A percentile compares a stretch with the other conserved stretches of the same genome.
Evolutionary conservation across 1,140 invertebrate genomes (phyloP).

Genomic region (Himalopsyche phryganea): DNA sequence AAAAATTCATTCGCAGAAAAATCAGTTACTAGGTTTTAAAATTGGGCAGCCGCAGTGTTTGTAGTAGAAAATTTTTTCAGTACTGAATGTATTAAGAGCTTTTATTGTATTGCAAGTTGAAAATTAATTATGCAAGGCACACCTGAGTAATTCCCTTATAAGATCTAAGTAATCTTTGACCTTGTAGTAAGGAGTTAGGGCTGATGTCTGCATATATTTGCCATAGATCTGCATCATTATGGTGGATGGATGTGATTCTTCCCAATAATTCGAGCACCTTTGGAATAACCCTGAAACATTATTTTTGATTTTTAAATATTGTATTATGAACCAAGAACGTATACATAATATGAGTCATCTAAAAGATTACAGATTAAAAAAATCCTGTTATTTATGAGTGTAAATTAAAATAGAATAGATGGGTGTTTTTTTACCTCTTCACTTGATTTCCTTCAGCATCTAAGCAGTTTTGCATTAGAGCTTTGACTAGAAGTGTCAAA

Average conservation of each 20-base stretch:
- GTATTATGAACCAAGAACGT: too few relatives aligned
- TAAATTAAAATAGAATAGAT: too few relatives aligned
- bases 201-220: conserved; percentile 72
- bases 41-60: too few relatives aligned
- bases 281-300: conserved; percentile 57
- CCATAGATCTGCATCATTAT: conserved; percentile 73
- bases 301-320: too few relatives aligned
- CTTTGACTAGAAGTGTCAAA: conserved; percentile 69
- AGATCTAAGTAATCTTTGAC: conserved; percentile 61
- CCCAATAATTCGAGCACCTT: conserved; percentile 76
- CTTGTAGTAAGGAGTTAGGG: conserved; percentile 56
- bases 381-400: too few relatives aligned
- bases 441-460: conserved; percentile 57
- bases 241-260: conserved; percentile 66
- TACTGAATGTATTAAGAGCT: too few relatives aligned
- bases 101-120: too few relatives aligned
- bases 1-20: conserved; percentile 1
- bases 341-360: too few relatives aligned
- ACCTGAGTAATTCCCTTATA: conserved; percentile 58
- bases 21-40: background rate
- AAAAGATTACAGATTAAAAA: too few relatives aligned
- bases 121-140: too few relatives aligned
- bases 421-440: conserved; percentile 42
- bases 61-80: too few relatives aligned
- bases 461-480: conserved; percentile 61